A percentile compares a stretch with the other conserved stretches of the same genome.
Evolutionary conservation across 2,113 vertebrate species (phyloP).

Genomic region (Cynopterus brachyotis): DNA sequence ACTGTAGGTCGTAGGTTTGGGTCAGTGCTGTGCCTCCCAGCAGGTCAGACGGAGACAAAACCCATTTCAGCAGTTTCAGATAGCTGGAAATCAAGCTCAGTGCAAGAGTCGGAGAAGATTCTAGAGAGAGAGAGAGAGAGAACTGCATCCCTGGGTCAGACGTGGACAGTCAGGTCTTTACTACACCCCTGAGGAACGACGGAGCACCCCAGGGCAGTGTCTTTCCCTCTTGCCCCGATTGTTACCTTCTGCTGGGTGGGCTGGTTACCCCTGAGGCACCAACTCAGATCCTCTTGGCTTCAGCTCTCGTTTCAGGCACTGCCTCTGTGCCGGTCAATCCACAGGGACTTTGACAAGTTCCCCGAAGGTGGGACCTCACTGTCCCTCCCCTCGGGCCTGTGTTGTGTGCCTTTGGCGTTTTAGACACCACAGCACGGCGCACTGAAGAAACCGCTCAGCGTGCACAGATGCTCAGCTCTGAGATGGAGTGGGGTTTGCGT

Average conservation of each 20-base stretch:
- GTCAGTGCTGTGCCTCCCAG: neutral
- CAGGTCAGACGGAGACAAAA: neutral
- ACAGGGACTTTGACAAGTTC: neutral
- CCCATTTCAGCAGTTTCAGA: neutral
- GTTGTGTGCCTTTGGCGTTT: rapidly evolving
- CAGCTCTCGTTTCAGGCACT: neutral
- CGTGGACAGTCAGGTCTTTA: neutral
- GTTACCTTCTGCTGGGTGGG: neutral
- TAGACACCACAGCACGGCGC: rapidly evolving
- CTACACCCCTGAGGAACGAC: neutral
- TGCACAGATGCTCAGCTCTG: neutral
- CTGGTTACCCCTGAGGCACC: neutral
- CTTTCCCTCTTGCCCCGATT: rapidly evolving
- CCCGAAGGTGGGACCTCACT: neutral
- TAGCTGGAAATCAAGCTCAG: neutral
- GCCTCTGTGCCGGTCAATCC: too few relatives aligned
- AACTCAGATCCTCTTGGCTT: neutral
- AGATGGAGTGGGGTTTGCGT: neutral
- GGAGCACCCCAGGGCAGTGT: too few relatives aligned
- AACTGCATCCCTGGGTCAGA: neutral
- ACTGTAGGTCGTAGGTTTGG: neutral
- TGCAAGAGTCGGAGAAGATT: neutral
- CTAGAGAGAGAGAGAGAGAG: neutral
- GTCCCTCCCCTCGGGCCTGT: neutral
- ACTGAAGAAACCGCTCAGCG: rapidly evolving